phyloP scores from a whole-genome alignment of 2,113 vertebrate species.

The Oceanites oceanicus region DNA sequence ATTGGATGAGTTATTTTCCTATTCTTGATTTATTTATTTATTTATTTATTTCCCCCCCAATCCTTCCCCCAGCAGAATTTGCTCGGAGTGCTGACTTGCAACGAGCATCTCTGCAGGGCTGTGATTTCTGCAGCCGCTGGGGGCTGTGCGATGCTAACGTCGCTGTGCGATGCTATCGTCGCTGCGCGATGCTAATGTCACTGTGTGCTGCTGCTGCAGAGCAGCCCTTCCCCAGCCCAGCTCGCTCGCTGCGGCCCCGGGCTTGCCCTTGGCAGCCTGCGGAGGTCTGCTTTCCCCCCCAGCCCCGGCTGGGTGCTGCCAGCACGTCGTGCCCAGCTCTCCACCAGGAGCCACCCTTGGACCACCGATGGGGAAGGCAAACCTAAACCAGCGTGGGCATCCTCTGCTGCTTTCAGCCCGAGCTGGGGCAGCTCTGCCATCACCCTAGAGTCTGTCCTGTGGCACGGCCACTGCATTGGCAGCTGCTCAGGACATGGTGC shows the following conservation, averaged over 20 bases:
- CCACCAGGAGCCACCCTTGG: background rate
- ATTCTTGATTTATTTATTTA: background rate
- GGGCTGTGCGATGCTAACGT: background rate
- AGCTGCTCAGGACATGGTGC: accelerated
- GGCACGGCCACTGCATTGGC: accelerated
- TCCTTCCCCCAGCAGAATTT: background rate
- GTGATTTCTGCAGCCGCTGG: background rate
- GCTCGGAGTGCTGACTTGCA: background rate
- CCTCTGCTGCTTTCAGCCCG: background rate
- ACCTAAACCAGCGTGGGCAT: background rate
- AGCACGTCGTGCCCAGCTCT: background rate
- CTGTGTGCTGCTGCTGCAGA: background rate
- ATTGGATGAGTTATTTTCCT: background rate
- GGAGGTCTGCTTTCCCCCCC: too few relatives aligned
- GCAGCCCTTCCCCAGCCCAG: background rate
- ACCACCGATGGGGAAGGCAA: background rate
- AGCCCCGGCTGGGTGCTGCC: background rate
- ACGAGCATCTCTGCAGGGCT: background rate
- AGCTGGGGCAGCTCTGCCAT: background rate
- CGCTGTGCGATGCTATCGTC: accelerated
- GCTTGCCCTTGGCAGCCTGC: background rate
- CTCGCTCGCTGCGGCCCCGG: too few relatives aligned
- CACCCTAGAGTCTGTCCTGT: accelerated
- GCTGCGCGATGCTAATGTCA: accelerated
- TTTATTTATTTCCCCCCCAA: too few relatives aligned